Base-by-base conservation (phyloP, 2,113 vertebrate species). In the Hydrochoerus hydrochaeris region DNA sequence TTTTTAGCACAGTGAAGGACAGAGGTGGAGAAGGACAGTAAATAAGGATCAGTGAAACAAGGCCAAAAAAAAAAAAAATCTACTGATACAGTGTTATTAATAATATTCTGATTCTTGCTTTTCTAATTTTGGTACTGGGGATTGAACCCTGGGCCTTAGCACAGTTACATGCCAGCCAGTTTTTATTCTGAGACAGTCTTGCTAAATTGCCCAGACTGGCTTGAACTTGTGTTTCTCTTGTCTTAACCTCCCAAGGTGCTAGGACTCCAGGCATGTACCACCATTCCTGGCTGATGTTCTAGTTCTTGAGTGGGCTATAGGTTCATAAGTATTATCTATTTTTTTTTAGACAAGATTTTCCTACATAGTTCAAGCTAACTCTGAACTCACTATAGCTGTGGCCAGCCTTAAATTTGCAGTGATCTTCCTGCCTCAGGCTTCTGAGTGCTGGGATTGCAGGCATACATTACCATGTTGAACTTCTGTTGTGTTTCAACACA, bases 21-120 rank as follows among this genome's bases (percentile, higher is more conserved):
- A 94, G 35, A 22, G 22, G 94, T 9, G 85, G 77, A 84, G 63
- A 57, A 83, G 54, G 63, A 12, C 86, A 16, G 80, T 87, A 26
- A 90, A 92, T 77, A 38, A 75, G 69, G 38, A 52, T 80, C 91
- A 96, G 49, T 88, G 71, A 93, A 88, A 89, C 5, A 91, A 91
- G 58, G 78, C 85, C 75, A 65, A 87, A 73, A 60, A 92, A 87
- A 13, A 60, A 90, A 73, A 60, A 92, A 90, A 13, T 80, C 81
- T 88, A 86, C 3, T 88, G 41, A 94, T 38, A 95, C 3, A 85
- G 57, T 30, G 10, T 26, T 84, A 91, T 85, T 77, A 38, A 71
- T 86, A 16, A 41, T 52, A 4, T 52, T 32, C 14, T 52, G 32
- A 16, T 35, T 52, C 14, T 80, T 35, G 7, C 16, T 52, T 80